Evolutionary conservation across 2,888 invertebrate species (phyloP).

Genomic region (Lycaena phlaeas): DNA sequence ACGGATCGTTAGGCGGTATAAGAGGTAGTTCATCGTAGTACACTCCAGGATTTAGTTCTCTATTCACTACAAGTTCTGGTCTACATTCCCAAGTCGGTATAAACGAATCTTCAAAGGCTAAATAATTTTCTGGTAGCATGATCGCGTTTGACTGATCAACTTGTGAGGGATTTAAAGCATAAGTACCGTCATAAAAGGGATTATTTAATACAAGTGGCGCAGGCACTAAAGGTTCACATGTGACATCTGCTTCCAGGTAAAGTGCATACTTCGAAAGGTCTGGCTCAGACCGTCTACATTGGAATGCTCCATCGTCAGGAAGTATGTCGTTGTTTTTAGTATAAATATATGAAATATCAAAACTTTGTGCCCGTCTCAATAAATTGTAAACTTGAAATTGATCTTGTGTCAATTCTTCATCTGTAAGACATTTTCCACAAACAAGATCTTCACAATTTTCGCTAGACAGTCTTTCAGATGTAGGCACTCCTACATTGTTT

Average conservation of each 20-base stretch:
- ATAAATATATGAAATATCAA: constrained; percentile 57
- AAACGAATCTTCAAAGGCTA: constrained; percentile 69
- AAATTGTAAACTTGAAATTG: constrained; percentile 35
- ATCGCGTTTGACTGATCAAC: constrained; percentile 46
- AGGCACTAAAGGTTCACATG: constrained; percentile 41
- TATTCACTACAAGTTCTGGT: constrained; percentile 42
- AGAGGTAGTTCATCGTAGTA: constrained; percentile 55
- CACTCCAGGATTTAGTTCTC: constrained; percentile 40
- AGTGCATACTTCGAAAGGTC: constrained; percentile 59
- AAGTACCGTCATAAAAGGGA: constrained; percentile 64
- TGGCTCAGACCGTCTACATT: constrained; percentile 54
- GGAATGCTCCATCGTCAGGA: constrained; percentile 31
- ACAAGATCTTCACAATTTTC: constrained; percentile 34
- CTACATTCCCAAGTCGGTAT: constrained; percentile 61
- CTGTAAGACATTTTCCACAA: constrained; percentile 29
- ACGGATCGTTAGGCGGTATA: constrained; percentile 58
- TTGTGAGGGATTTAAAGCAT: constrained; percentile 43
- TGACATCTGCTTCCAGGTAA: constrained; percentile 53
- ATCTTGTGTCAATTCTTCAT: constrained; percentile 22
- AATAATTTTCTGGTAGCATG: constrained; percentile 62
- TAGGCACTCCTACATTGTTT: constrained; percentile 66
- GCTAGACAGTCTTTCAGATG: constrained; percentile 38
- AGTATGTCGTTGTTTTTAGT: constrained; percentile 36
- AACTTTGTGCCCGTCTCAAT: constrained; percentile 58
- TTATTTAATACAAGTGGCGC: constrained; percentile 62